Evolutionary conservation across 2,797 vertebrate genomes (phyloP).

Genomic region (Pachyuromys duprasi): DNA sequence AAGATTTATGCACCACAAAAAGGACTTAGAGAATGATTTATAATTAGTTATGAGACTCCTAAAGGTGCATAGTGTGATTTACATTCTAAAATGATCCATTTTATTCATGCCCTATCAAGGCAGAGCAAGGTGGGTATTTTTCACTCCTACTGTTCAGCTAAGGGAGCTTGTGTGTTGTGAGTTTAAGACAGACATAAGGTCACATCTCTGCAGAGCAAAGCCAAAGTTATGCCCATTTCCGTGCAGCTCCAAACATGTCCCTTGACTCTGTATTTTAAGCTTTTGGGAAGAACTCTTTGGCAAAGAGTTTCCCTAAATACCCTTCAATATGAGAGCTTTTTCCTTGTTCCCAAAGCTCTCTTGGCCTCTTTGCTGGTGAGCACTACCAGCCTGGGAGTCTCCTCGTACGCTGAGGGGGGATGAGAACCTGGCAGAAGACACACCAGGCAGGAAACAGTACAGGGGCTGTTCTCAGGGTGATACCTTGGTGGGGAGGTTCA

Average conservation of each 20-base stretch:
- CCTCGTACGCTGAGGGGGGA: too few species aligned
- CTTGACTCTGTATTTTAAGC: constrained; percentile 26
- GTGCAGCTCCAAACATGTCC: background rate
- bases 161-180: background rate
- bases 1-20: background rate
- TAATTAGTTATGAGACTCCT: background rate
- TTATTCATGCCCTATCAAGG: background rate
- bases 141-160: background rate
- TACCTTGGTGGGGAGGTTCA: background rate
- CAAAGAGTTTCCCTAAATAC: constrained; percentile 21
- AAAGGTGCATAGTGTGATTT: background rate
- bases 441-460: background rate
- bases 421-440: background rate
- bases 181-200: background rate
- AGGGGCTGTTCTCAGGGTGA: background rate
- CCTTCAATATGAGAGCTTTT: background rate
- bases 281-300: constrained; percentile 18
- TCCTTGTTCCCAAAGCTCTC: constrained; percentile 52
- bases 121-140: background rate
- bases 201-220: background rate
- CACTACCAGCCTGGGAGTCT: background rate
- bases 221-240: background rate
- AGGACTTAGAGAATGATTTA: background rate
- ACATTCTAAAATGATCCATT: background rate
- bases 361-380: background rate